These are phyloP conservation scores for Mesorhabditis belari DNA, from an alignment of 2,888 invertebrate species.

Conservation along the genomic window DNA sequence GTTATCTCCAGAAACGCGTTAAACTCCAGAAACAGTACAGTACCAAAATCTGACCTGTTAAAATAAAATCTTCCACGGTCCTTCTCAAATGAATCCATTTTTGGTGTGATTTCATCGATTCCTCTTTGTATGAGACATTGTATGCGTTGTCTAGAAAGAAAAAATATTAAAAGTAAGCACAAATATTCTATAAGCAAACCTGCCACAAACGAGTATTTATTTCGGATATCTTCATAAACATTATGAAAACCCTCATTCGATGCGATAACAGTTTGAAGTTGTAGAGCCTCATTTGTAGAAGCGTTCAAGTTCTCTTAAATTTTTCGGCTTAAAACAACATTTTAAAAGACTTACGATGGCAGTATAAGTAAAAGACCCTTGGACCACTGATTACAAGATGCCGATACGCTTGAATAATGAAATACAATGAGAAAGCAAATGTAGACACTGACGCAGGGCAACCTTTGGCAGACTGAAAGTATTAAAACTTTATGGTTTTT, in stretches of 20 bases:
- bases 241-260: background rate
- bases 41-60: background rate
- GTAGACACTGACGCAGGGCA: too few relatives aligned
- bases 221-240: background rate
- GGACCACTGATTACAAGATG: background rate
- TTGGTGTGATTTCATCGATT: background rate
- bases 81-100: background rate
- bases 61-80: background rate
- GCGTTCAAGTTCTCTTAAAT: too few relatives aligned
- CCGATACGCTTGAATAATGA: background rate
- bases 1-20: too few relatives aligned
- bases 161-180: too few relatives aligned
- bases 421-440: too few relatives aligned
- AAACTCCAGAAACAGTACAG: too few relatives aligned
- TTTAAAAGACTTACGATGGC: background rate
- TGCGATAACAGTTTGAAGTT: background rate
- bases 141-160: background rate
- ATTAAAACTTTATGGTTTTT: too few relatives aligned
- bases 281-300: too few relatives aligned
- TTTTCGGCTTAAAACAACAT: too few relatives aligned
- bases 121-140: background rate
- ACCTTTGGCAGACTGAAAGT: too few relatives aligned
- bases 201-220: background rate
- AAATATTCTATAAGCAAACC: background rate
- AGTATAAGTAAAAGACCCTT: background rate